Conservation (phyloP, 2,888 invertebrate species). For the Eupithecia dodoneata region DNA sequence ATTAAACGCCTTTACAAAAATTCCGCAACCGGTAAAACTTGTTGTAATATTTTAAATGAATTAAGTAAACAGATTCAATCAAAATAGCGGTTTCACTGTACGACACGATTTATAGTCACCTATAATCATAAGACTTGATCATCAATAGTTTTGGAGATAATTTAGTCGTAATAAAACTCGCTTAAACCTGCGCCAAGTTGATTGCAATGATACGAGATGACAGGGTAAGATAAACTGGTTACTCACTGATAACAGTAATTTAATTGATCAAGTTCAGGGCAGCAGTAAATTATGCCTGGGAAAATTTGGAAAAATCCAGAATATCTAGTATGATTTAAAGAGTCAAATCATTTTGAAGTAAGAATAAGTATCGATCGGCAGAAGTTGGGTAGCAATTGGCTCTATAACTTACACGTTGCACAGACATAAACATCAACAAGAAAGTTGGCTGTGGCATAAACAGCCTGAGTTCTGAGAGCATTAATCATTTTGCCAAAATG, state of each 20-base stretch:
- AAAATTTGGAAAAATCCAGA: not conserved
- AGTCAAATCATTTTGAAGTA: too few relatives aligned
- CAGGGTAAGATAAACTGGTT: not conserved
- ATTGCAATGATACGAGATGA: not conserved
- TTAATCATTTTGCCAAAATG: too few relatives aligned
- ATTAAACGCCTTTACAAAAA: slow-evolving; percentile 11
- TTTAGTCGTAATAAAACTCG: not conserved
- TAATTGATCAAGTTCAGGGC: not conserved
- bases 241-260: not conserved
- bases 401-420: too few relatives aligned
- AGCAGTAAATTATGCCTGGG: not conserved
- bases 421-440: too few relatives aligned
- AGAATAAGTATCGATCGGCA: too few relatives aligned
- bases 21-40: slow-evolving; percentile 40
- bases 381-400: too few relatives aligned
- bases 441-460: too few relatives aligned
- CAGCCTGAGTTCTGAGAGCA: too few relatives aligned
- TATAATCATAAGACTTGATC: not conserved
- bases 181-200: not conserved
- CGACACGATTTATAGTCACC: not conserved
- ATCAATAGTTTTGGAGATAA: not conserved
- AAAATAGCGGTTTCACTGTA: slow-evolving; percentile 42
- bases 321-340: too few relatives aligned
- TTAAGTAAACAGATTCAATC: slow-evolving; percentile 33
- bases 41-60: not conserved